phyloP scores from a whole-genome alignment of 1,140 invertebrate species.

The Polypedilum pembai region DNA sequence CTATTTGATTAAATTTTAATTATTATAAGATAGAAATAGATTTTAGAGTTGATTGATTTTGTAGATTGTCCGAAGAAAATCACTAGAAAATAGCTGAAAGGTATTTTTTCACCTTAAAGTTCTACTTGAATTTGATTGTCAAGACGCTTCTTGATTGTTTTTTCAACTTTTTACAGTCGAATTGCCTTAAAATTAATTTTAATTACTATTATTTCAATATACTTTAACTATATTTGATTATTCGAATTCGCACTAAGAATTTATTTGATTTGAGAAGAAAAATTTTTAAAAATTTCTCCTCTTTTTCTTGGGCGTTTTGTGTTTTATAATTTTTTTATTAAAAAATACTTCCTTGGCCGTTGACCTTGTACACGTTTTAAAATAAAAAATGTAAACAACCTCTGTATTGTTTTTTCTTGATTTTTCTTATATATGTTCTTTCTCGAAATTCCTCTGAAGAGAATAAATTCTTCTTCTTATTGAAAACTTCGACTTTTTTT shows the following conservation, averaged over 20 bases:
- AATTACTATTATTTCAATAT: not conserved
- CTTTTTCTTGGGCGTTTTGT: not conserved
- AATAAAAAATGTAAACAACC: constrained; percentile 25
- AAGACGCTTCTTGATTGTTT: constrained; percentile 27
- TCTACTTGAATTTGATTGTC: constrained; percentile 23
- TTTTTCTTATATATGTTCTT: constrained; percentile 1
- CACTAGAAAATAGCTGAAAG: constrained; percentile 1
- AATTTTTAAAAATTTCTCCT: not conserved
- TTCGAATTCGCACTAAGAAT: not conserved
- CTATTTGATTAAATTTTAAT: no score
- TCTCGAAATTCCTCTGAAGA: constrained; percentile 1
- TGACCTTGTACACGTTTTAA: constrained; percentile 25
- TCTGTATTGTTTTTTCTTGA: constrained; percentile 28
- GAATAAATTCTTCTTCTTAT: constrained; percentile 13
- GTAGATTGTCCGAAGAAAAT: not conserved
- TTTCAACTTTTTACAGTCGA: not conserved
- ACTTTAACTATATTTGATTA: not conserved
- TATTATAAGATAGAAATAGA: no score
- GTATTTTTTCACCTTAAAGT: not conserved
- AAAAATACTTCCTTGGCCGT: constrained; percentile 28
- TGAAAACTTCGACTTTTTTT: constrained; percentile 26
- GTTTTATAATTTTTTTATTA: constrained; percentile 20
- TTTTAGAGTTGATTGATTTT: not conserved
- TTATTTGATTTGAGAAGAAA: no score
- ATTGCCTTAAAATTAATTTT: not conserved